Base-by-base conservation (phyloP, 1,140 invertebrate genomes). In the Calephelis nemesis region DNA sequence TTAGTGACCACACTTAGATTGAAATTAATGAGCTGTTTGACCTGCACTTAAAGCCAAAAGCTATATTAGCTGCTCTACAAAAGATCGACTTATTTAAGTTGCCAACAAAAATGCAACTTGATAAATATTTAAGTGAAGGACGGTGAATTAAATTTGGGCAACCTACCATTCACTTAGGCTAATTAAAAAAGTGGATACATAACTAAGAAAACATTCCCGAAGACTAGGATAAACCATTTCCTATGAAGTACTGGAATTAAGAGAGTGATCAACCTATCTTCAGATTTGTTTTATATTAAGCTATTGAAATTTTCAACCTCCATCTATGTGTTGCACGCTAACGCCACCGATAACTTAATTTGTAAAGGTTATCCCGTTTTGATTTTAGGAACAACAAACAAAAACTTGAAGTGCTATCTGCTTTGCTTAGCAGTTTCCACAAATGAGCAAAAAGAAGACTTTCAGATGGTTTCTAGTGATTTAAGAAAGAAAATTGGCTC, bases 121-220 rank as follows among this genome's bases (percentile, higher is more conserved):
- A 19, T 19, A 19, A 19, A 1, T 19, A 19, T 19, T 19, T 19
- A 19, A 30, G 30, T 30, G 30, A 30, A 1, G 3, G 30, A 30
- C 30, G 30, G 30, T 2, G 3, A 30, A 1, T 30, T 50, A 13
- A 50, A 15, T 50, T 50, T 15, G n/a, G 49, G 49, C 49, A 30
- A 50, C n/a, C 49, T 50, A 13, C 49, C n/a, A 50, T 50, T 13
- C 49, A 50, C 49, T 50, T 15, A 50, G 49, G n/a, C n/a, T 0
- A 50, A 50, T 50, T 15, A 50, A n/a, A 50, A 50, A 50, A 50
- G 49, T 50, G 49, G n/a, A 50, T 50, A 50, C 5, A 50, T 50
- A n/a, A 30, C 30, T 2, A 30, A 0, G 49, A 50, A 50, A 50
- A 13, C 3, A 50, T 50, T 50, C 49, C 49, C 49, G 49, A 50